Evolutionary conservation across 2,113 vertebrate species (phyloP), one percentile per base, ranked within the genome.

Genomic region (Macrotis lagotis): DNA sequence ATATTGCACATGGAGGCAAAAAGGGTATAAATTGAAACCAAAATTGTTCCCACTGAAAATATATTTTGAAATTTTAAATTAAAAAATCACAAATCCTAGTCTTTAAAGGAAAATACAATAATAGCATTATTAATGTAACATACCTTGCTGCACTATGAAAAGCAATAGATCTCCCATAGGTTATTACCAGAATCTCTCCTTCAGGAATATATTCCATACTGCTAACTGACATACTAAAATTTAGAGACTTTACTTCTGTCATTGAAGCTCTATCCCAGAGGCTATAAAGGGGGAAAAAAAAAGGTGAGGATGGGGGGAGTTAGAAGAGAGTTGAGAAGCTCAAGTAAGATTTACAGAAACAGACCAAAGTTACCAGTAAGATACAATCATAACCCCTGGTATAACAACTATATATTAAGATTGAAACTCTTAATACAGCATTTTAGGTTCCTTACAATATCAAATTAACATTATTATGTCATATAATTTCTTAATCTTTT

Each of bases 201-300:
- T 99, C 99, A 74, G 99, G 99, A 97, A 99, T 96, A 51, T 99
- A 99, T 94, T 99, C 99, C 99, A 99, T 99, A 98, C 99, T 99
- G 98, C 99, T 99, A 96, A 99, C 99, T 0, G 99, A 99, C 90
- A 99, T 98, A 19, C 99, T 99, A 94, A 99, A 99, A 0, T 98
- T 99, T 95, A 99, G 97, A 0, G 99, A 99, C 95, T 99, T 99
- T 97, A 99, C 98, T 95, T 99, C 99, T 1, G 99, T 99, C 98
- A 99, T 98, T 50, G 99, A 99, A 97, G 95, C 99, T 91, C 99
- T 98, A 98, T 99, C 99, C 99, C 99, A 99, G 44, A 99, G 99
- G 92, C 99, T 99, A 95, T 9, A 97, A 25, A 95, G 0, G 26
- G 94, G 92, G n/a, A n/a, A 25, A 94, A 53, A 31, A 74, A 22